Evolutionary conservation across 1,140 invertebrate species (phyloP).

Genomic region (Nilaparvata lugens): DNA sequence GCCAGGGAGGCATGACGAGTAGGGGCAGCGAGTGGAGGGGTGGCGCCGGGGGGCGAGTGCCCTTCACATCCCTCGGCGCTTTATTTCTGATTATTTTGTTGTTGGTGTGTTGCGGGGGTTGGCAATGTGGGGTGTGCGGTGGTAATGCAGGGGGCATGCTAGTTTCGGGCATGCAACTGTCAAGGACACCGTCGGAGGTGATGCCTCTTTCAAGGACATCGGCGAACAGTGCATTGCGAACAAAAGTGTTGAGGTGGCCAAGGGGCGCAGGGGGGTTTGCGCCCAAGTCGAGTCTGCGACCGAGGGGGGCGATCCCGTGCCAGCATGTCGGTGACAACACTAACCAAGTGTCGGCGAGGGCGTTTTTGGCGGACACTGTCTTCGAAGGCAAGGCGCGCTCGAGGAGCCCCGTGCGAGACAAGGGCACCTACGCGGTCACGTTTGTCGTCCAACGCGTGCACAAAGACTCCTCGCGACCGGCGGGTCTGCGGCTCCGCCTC

Average conservation of each 20-base stretch:
- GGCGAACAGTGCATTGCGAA: neutral
- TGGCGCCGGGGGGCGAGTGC: no score
- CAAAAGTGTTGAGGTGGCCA: neutral
- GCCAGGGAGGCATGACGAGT: no score
- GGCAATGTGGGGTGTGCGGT: neutral
- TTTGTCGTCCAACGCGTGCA: slow-evolving; percentile 53
- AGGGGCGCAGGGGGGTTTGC: neutral
- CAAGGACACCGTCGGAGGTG: neutral
- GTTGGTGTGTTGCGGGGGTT: neutral
- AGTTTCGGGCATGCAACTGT: neutral
- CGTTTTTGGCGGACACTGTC: slow-evolving; percentile 49
- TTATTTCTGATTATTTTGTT: neutral
- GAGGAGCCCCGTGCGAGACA: slow-evolving; percentile 43
- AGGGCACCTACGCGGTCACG: slow-evolving; percentile 49
- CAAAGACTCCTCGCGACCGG: slow-evolving; percentile 43
- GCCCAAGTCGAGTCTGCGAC: neutral
- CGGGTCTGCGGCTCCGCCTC: slow-evolving; percentile 33
- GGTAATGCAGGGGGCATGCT: neutral
- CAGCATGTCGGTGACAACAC: slow-evolving; percentile 26
- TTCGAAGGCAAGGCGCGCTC: slow-evolving; percentile 55
- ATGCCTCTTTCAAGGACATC: neutral
- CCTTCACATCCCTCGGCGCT: neutral
- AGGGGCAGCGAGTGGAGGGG: no score
- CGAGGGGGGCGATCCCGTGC: slow-evolving; percentile 13
- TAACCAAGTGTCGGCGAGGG: slow-evolving; percentile 47